Base-by-base conservation (phyloP, 2,888 invertebrate species). In the Folsomia manolachei region DNA sequence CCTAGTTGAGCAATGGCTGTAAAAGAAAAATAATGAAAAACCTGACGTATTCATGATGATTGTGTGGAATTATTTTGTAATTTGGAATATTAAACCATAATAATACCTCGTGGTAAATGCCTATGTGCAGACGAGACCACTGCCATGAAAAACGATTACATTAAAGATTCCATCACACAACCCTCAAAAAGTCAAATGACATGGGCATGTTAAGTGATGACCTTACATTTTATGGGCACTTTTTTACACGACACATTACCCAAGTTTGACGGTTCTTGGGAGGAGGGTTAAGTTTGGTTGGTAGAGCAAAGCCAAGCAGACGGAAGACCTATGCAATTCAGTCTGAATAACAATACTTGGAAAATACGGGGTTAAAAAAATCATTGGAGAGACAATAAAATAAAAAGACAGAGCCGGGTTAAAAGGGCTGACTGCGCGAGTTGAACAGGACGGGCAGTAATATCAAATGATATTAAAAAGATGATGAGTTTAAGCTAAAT, bases 391-490 rank as follows among this genome's bases (percentile, higher is more conserved):
- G 56, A 56, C 56, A 56, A 56, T 56, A 56, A 56, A 14, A 56
- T 14, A 14, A 56, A 56, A 56, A 56, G 56, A 56, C 56, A 56
- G 19, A 56, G 39, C 14, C 21, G 56, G 56, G 56, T 56, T 19
- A 56, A 56, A 56, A 56, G 7, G 56, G 56, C 19, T 56, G 56
- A 21, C 11, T 56, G 7, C 14, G 39, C 14, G 39, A 39, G 39
- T 9, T 14, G 39, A 39, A 14, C 14, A 19, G 56, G 56, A 56
- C n/a, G 56, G 19, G 11, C 4, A 56, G 56, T 56, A 56, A 56
- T 56, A 67, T 67, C 24, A 67, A 67, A 67, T 67, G 67, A 67
- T 67, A 53, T 56, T 67, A 56, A 67, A 67, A 67, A 51, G 67
- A 67, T 67, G 67, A 67, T 67, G 56, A 60, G 52, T 67, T 51